Conservation (phyloP, 2,797 vertebrate genomes). For the Perodicticus potto region DNA sequence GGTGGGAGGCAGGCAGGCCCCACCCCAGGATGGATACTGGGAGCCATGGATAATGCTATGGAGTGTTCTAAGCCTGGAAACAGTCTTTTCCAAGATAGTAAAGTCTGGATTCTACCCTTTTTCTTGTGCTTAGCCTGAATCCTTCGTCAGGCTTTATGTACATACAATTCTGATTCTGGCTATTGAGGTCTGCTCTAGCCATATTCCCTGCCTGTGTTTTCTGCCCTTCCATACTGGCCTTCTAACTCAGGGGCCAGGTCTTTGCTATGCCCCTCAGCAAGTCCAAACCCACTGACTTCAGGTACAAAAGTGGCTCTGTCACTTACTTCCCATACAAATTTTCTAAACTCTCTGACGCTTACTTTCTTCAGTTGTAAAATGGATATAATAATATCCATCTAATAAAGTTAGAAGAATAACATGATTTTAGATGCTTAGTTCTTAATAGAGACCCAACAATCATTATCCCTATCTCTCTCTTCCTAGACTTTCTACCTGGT, state of each 20-base stretch:
- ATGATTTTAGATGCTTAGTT: neutral
- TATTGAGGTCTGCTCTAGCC: neutral
- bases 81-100: neutral
- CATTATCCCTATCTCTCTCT: neutral
- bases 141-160: neutral
- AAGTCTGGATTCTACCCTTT: neutral
- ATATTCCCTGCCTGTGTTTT: neutral
- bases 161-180: neutral
- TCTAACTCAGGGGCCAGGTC: neutral
- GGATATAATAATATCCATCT: neutral
- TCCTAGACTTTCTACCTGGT: neutral
- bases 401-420: neutral
- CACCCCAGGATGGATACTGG: neutral
- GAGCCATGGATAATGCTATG: neutral
- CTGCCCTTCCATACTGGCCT: neutral
- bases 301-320: neutral
- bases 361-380: constrained; percentile 21
- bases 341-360: neutral
- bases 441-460: neutral
- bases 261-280: neutral
- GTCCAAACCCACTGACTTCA: neutral
- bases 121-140: neutral
- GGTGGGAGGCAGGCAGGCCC: neutral
- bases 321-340: neutral
- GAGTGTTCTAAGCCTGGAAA: neutral